These are phyloP conservation scores for Monodelphis domestica DNA, from an alignment of 2,797 vertebrate genomes.

Conservation along the genomic window DNA sequence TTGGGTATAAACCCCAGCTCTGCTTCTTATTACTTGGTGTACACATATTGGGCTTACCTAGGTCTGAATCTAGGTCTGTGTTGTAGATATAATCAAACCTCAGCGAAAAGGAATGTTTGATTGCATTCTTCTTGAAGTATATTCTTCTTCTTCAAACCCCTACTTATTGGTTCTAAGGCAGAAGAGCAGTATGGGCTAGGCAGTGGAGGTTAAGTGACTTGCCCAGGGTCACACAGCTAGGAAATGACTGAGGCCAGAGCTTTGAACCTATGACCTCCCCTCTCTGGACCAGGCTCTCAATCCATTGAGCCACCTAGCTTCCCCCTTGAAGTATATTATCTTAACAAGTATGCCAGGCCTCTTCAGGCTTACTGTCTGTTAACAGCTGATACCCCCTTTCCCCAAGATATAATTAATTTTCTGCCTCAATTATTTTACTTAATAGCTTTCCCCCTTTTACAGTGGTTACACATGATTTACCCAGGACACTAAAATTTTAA, in stretches of 20 bases:
- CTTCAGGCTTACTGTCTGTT: not conserved
- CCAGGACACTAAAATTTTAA: not conserved
- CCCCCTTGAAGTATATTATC: not conserved
- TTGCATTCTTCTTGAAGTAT: not conserved
- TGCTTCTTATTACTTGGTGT: not conserved
- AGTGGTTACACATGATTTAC: conserved; percentile 10
- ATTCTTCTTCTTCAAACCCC: no score
- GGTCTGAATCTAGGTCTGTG: not conserved
- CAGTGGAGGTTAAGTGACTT: no score
- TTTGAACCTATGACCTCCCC: no score
- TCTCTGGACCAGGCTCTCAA: no score
- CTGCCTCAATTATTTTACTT: conserved; percentile 12
- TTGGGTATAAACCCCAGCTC: not conserved
- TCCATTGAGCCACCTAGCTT: no score
- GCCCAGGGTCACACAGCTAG: no score
- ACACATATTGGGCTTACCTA: not conserved
- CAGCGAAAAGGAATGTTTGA: not conserved
- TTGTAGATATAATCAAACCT: not conserved
- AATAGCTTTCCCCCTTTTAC: not conserved
- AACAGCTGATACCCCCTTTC: conserved; percentile 22
- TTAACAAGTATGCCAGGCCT: conserved; percentile 3
- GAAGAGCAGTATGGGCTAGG: no score
- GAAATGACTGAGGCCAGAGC: no score
- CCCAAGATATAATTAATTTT: not conserved
- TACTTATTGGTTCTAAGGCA: no score